phyloP scores from a whole-genome alignment of 2,113 vertebrate genomes.

The Trogon surrucura region DNA sequence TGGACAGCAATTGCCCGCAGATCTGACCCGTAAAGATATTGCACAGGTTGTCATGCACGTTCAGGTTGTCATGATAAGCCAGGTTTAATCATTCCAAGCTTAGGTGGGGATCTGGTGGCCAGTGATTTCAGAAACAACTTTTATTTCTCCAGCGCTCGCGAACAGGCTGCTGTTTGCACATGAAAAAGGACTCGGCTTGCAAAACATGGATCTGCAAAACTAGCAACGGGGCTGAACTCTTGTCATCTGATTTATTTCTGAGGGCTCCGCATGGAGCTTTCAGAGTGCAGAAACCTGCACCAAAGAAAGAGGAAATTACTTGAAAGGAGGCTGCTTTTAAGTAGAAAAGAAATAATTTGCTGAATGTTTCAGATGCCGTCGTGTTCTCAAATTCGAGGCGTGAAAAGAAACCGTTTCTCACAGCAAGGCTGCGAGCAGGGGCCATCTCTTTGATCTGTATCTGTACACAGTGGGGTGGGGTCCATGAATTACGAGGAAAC shows the following conservation, averaged over 20 bases:
- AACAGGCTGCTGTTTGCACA: not conserved
- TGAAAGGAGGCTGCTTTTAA: slow-evolving; percentile 6
- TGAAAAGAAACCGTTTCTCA: slow-evolving; percentile 13
- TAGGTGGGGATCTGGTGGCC: not conserved
- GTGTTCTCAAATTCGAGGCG: slow-evolving; percentile 50
- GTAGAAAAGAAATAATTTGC: not conserved
- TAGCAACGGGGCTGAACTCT: not conserved
- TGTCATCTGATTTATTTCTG: slow-evolving; percentile 8
- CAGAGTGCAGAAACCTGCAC: not conserved
- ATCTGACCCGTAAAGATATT: not conserved
- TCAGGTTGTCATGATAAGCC: not conserved
- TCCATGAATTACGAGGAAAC: slow-evolving; percentile 36
- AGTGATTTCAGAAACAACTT: not conserved
- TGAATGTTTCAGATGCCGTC: slow-evolving; percentile 16
- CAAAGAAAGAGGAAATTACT: slow-evolving; percentile 10
- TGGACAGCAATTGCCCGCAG: not conserved
- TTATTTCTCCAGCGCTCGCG: not conserved
- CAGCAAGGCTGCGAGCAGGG: not conserved
- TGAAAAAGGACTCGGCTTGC: not conserved
- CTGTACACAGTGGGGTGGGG: slow-evolving; percentile 26
- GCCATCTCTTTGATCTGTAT: slow-evolving; percentile 34
- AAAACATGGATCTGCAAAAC: not conserved
- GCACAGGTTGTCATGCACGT: not conserved
- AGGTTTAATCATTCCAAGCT: not conserved
- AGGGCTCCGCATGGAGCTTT: slow-evolving; percentile 9